Evolutionary conservation across 2,888 invertebrate species (phyloP), one percentile per base, ranked within the genome.

Genomic region (Cartodere bifasciata): DNA sequence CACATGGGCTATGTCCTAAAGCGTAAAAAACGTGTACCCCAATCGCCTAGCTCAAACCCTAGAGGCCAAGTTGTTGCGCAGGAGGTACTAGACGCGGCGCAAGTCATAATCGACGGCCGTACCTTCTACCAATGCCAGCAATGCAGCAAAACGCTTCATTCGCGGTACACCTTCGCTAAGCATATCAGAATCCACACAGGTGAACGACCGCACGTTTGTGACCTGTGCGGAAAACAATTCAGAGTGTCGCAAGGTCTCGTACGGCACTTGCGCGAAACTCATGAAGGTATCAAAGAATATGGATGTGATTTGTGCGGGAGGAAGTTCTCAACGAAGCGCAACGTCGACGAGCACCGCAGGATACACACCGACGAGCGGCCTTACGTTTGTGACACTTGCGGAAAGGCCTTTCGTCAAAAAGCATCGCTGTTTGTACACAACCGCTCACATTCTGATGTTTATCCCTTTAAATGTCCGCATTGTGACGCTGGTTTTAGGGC

Each of bases 141-240:
- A 10, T 76, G 75, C 47, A 68, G 68, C 1, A 72, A 71, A 48
- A 65, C 63, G 37, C 53, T 75, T 13, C 67, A 69, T 43, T 71
- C 75, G 1, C 57, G 70, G 3, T 72, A 74, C 50, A 72, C 75
- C 0, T 74, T 68, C 46, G 54, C 67, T 23, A 70, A 68, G 60
- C 76, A 76, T 48, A 60, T 63, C 48, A 61, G 74, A 9, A 75
- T 75, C 32, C 75, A 76, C 49, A 70, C 74, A 4, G 75, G 74
- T 2, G 75, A 75, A 53, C 61, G 71, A 26, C 72, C 75, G 2
- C 75, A 68, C 52, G 69, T 72, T 2, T 76, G 76, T 46, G 73
- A 76, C 50, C 48, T 72, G 12, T 76, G 76, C 50, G 75, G 75
- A 2, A 73, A 72, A 43, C 69, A 69, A 47, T 76, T 76, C 55